Conservation (phyloP, 2,888 invertebrate genomes). For the Nycteola revayana region DNA sequence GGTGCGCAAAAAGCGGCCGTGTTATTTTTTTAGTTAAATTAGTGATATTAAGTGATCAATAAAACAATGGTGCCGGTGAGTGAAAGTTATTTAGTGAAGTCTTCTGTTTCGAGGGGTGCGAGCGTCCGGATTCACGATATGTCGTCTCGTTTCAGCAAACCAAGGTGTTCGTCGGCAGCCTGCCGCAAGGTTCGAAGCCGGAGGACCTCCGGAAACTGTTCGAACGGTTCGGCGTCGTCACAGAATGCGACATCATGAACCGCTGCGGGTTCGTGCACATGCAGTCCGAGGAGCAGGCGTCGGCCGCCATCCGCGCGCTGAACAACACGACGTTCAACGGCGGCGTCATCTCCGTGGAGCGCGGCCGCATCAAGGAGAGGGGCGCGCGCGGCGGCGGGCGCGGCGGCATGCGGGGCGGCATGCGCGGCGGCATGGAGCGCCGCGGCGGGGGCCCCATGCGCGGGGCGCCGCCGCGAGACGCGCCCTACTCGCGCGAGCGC, state of each 20-base stretch:
- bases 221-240: conserved; percentile 92
- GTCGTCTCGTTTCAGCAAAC: conserved; percentile 81
- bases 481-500: conserved; percentile 57
- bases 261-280: conserved; percentile 97
- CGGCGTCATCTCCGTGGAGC: conserved; percentile 91
- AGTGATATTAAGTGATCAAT: conserved; percentile 20
- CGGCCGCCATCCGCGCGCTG: conserved; percentile 89
- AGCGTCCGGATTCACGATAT: conserved; percentile 8
- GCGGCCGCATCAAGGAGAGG: conserved; percentile 89
- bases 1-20: conserved; percentile 24
- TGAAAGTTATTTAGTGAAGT: conserved; percentile 17
- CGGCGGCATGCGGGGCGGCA: conserved; percentile 69
- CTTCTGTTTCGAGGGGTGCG: not conserved
- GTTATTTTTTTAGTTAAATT: conserved; percentile 16
- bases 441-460: conserved; percentile 54
- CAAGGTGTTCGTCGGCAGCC: conserved; percentile 96
- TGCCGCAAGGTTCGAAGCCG: conserved; percentile 91
- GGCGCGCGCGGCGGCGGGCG: conserved; percentile 77
- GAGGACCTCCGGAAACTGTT: conserved; percentile 92
- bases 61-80: conserved; percentile 73
- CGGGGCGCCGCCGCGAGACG: conserved; percentile 56
- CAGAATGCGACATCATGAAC: conserved; percentile 97
- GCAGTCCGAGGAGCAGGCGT: conserved; percentile 91
- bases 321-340: conserved; percentile 93
- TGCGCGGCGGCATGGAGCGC: conserved; percentile 57